A percentile compares a stretch with the other conserved stretches of the same genome.
These are phyloP conservation scores for Darevskia mixta DNA, from an alignment of 2,797 vertebrate species.

Conservation along the genomic window DNA sequence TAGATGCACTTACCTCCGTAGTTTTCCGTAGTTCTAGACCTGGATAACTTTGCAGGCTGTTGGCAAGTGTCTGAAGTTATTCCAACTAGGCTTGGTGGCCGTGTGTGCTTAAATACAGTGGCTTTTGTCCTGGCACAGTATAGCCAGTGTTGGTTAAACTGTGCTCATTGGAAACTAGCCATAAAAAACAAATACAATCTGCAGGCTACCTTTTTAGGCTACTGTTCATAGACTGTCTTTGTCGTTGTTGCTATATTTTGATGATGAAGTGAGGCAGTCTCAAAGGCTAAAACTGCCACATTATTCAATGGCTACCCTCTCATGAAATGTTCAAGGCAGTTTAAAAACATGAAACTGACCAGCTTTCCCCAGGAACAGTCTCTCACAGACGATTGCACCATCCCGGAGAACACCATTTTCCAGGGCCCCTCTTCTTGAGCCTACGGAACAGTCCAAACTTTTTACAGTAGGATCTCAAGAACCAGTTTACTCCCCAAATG, in stretches of 20 bases:
- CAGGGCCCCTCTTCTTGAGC: neutral
- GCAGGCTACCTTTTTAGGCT: neutral
- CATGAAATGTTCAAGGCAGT: neutral
- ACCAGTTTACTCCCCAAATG: neutral
- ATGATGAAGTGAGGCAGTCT: neutral
- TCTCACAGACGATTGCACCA: neutral
- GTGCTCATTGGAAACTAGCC: neutral
- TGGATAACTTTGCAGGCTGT: neutral
- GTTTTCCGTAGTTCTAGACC: neutral
- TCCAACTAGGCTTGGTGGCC: conserved; percentile 2
- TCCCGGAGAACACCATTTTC: neutral
- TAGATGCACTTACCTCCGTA: neutral
- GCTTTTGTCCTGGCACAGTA: neutral
- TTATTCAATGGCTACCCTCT: neutral
- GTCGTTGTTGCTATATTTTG: neutral
- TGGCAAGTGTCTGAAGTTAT: neutral
- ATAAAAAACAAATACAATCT: neutral
- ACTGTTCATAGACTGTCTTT: neutral
- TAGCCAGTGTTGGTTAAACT: neutral
- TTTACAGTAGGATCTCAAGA: neutral
- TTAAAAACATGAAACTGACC: too few species aligned
- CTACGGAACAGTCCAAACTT: neutral
- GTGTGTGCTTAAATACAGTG: neutral
- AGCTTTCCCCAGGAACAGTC: neutral
- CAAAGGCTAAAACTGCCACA: neutral